These are phyloP conservation scores for Podiceps cristatus DNA, from an alignment of 2,113 vertebrate genomes.

Conservation along the genomic window DNA sequence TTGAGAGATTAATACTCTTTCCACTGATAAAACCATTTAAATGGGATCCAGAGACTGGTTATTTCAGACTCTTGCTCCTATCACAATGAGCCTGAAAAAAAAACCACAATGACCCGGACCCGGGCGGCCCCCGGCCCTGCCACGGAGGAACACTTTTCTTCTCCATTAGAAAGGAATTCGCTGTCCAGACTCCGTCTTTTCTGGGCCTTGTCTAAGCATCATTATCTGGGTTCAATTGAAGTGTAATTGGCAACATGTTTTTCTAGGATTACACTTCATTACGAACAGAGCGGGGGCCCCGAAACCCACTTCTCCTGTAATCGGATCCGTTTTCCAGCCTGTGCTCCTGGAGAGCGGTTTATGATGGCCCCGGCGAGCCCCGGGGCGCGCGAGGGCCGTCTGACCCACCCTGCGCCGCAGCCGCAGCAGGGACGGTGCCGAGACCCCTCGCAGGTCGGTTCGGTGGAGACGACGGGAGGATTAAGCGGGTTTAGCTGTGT, in stretches of 20 bases:
- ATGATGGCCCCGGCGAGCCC: background rate
- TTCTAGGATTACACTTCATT: conserved; percentile 67
- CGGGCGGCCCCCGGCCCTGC: background rate
- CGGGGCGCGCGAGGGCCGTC: background rate
- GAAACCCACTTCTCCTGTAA: conserved; percentile 51
- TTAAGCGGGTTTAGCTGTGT: rapidly evolving
- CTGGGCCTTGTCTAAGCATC: conserved; percentile 54
- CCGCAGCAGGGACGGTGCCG: rapidly evolving
- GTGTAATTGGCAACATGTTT: conserved; percentile 69
- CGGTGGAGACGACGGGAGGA: background rate
- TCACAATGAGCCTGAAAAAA: background rate
- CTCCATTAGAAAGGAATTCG: conserved; percentile 53
- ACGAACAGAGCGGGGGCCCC: conserved; percentile 15
- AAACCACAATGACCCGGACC: no score
- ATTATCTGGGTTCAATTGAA: conserved; percentile 71
- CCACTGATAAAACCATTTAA: conserved; percentile 48
- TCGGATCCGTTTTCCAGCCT: background rate
- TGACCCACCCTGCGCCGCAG: background rate
- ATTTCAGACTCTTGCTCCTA: conserved; percentile 14
- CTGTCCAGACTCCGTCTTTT: conserved; percentile 38
- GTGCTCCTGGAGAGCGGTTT: background rate
- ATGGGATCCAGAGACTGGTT: conserved; percentile 25
- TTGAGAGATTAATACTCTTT: conserved; percentile 57
- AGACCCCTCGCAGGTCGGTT: rapidly evolving
- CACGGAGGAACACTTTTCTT: conserved; percentile 13